Conservation (phyloP, 2,113 vertebrate species). For the Oncorhynchus tshawytscha region DNA sequence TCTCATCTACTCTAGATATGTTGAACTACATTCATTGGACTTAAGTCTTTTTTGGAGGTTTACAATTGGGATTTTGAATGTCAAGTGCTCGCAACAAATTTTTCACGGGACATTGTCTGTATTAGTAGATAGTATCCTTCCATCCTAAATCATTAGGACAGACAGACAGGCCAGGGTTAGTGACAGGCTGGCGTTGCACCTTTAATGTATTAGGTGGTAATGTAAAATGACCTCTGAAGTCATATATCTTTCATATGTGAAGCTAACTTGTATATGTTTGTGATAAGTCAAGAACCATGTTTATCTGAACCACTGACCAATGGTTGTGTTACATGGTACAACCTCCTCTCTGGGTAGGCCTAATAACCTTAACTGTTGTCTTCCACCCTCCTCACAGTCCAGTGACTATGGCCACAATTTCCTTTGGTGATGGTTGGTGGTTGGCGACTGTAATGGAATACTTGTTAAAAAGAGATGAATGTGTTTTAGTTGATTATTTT, state of each 20-base stretch:
- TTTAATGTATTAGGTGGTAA: conserved; percentile 68
- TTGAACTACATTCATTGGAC: background rate
- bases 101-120: conserved; percentile 20
- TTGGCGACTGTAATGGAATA: conserved; percentile 85
- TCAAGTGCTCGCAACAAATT: background rate
- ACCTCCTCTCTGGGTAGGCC: no score
- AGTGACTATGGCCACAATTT: conserved; percentile 67
- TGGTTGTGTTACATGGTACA: no score
- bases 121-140: conserved; percentile 53
- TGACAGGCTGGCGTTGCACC: conserved; percentile 62
- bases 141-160: conserved; percentile 53
- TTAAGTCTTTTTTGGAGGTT: no score
- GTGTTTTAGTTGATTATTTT: conserved; percentile 84
- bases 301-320: background rate
- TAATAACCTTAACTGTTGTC: background rate
- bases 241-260: conserved; percentile 8
- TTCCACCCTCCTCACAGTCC: background rate
- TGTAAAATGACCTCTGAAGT: conserved; percentile 27
- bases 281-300: background rate
- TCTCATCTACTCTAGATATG: no score
- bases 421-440: conserved; percentile 39
- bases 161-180: conserved; percentile 69
- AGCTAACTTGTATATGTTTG: background rate
- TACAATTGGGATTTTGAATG: background rate
- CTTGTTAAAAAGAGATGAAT: conserved; percentile 83